Base-by-base conservation (phyloP, 2,888 invertebrate genomes). In the Pollenia griseotomentosa region DNA sequence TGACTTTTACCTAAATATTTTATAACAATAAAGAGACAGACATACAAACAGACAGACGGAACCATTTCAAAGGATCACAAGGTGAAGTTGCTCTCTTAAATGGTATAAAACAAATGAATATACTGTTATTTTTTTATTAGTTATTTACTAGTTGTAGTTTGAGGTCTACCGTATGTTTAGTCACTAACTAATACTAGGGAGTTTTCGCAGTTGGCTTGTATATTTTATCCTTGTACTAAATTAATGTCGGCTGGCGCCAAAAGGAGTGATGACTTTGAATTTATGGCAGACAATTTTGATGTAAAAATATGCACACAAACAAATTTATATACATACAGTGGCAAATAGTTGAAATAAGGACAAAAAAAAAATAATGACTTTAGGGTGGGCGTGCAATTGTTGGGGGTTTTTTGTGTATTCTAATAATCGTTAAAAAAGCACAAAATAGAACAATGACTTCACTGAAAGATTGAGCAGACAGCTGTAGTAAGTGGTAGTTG, bases 241-340 rank as follows among this genome's bases (percentile, higher is more conserved):
- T 87, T 75, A 65, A 79, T 85, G 83, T 71, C 83, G 78, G 57
- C 74, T 77, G 85, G 83, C 85, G 83, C 87, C 85, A 82, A 68
- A 70, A 66, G 59, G 51, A 79, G 42, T 59, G 70, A 83, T 70
- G 80, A 51, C 78, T 78, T 83, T 66, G 42, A 87, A 77, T 83
- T 83, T 83, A 85, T 86, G 59, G 73, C 78, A 74, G 85, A 74
- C 71, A 85, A 81, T 65, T 83, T 82, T 73, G 42, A 82, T 78
- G 48, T 66, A 40, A 68, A 63, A 65, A 65, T 44, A 79, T 66
- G 42, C 44, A 78, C 48, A n/a, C 23, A 44, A 16, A n/a, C 23
- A 55, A 48, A 12, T 53, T 23, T 23, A 40, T 2, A 16, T 33
- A 51, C 14, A 23, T 19, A 48, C 2, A 66, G n/a, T 23, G 3